Evolutionary conservation across 1,140 invertebrate species (phyloP), one percentile per base, ranked within the genome.

Genomic region (Euglossa dilemma): DNA sequence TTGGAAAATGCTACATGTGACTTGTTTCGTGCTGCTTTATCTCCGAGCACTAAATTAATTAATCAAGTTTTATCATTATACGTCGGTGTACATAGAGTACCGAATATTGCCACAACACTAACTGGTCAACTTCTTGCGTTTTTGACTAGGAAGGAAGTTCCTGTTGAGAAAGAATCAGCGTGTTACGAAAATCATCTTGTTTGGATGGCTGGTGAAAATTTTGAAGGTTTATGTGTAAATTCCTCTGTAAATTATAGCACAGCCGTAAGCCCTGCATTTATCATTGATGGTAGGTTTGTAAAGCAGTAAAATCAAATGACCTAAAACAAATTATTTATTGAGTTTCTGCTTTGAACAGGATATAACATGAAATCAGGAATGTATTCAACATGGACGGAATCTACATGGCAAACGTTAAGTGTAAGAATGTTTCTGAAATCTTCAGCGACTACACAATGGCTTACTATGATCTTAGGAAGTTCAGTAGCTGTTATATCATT

Each of bases 361-460:
- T 98, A 98, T 91, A 95, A 98, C 90, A 97, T 97, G 96, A 94
- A 94, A 43, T 98, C 97, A 0, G 96, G 96, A 6, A 63, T 96
- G 81, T 99, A 97, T 93, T 98, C 98, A 0, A 97, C 98, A 14
- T 99, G 98, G 98, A 97, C 98, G 36, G 98, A 99, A 95, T 98
- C 98, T 6, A 95, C 97, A 18, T 99, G 98, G 98, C 92, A 95
- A 56, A 93, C 95, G 28, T 95, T 98, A 80, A 96, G 95, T 78
- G 95, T 97, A 45, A 95, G 97, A 80, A 96, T 99, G 93, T 99
- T 98, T 92, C 93, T 99, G 11, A 95, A 97, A 89, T 97, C 98
- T 72, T 95, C 97, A 56, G 94, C 95, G 67, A 93, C 94, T 61
- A 96, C 97, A 72, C 97, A 98, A 94, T 93, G 95, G 20, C 89